Conservation (phyloP, 30 jellyfish, hydroid and myxozoan species). For the Aurelia sp. region DNA sequence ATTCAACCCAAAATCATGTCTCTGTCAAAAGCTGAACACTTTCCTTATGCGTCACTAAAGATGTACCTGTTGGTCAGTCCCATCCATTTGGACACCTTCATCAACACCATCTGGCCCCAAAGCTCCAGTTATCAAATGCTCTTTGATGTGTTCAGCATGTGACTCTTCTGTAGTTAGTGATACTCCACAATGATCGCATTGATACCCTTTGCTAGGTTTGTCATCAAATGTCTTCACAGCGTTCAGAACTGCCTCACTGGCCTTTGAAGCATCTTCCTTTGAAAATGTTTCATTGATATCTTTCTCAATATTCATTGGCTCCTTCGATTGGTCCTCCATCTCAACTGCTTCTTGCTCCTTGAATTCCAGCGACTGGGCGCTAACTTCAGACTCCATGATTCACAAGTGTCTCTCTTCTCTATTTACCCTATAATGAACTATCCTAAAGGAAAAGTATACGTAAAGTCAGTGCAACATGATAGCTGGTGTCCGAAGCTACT, state of each 20-base stretch:
- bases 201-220: background rate
- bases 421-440: too few species aligned
- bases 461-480: too few species aligned
- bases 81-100: background rate
- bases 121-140: constrained; percentile 8
- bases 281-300: constrained; percentile 15
- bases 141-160: constrained; percentile 53
- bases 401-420: too few species aligned
- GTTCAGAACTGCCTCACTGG: constrained; percentile 22
- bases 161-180: constrained; percentile 24
- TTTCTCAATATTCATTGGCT: constrained; percentile 6
- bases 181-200: background rate
- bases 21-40: too few species aligned
- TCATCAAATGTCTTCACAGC: constrained; percentile 4
- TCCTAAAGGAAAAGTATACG: too few species aligned
- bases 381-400: background rate
- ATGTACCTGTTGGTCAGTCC: too few species aligned
- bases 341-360: constrained; percentile 26
- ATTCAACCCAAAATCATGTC: too few species aligned
- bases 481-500: too few species aligned
- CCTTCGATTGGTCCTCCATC: constrained; percentile 20
- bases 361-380: constrained; percentile 50
- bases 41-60: too few species aligned
- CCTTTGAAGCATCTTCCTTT: constrained; percentile 46
- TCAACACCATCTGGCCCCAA: constrained; percentile 34